Percentiles rank a stretch among this genome's conserved stretches.
These are phyloP conservation scores for Benthosema pterotum DNA, from an alignment of 2,797 vertebrate species.

Conservation along the genomic window DNA sequence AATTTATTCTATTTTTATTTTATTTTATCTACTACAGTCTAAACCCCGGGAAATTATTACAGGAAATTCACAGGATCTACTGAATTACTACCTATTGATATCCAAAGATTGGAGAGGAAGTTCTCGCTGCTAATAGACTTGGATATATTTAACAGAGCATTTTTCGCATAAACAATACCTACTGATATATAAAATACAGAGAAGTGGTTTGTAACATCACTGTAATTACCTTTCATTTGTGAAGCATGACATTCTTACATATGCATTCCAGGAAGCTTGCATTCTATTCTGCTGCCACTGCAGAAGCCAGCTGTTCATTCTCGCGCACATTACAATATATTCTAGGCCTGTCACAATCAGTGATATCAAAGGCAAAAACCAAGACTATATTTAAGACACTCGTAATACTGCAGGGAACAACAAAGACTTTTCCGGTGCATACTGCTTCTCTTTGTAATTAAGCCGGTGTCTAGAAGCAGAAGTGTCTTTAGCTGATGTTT, in stretches of 20 bases:
- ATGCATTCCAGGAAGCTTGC: neutral
- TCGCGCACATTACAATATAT: neutral
- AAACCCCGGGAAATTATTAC: no score
- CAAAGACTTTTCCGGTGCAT: constrained; percentile 34
- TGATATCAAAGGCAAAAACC: constrained; percentile 21
- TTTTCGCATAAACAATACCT: no score
- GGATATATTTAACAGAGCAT: no score
- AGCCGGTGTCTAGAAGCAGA: constrained; percentile 39
- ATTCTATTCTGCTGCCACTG: constrained; percentile 1
- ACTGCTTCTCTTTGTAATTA: constrained; percentile 63
- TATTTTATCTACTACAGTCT: no score
- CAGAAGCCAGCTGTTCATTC: neutral
- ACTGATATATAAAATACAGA: no score
- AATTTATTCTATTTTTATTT: no score
- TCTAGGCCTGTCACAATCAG: constrained; percentile 19
- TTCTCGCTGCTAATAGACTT: no score
- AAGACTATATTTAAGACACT: constrained; percentile 20
- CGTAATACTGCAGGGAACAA: constrained; percentile 20
- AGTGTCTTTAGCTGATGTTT: constrained; percentile 61
- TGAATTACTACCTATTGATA: no score
- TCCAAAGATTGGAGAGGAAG: no score
- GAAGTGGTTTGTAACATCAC: no score
- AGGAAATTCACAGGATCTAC: no score
- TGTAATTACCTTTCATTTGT: no score
- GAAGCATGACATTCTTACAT: neutral